Evolutionary conservation across 2,888 invertebrate species (phyloP), one percentile per base, ranked within the genome.

Genomic region (Agrochola litura): DNA sequence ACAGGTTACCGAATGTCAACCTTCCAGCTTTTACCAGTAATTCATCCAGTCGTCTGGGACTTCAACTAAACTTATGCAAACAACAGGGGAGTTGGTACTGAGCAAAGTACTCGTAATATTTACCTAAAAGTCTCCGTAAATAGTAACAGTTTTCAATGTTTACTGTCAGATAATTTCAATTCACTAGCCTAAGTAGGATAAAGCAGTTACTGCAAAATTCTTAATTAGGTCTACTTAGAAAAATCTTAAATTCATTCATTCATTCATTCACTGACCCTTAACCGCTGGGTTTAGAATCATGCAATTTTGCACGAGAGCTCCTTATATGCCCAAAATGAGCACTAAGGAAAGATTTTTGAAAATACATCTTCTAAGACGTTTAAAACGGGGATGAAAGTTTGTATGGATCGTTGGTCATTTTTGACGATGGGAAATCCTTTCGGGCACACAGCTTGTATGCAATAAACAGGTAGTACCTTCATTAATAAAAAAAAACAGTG

Each of bases 31-130:
- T 61, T 56, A 54, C 9, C 25, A 60, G 58, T 60, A 19, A 79
- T 64, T n/a, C 30, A 49, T 14, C 6, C 41, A 56, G 58, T 65
- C 41, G 30, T 56, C 81, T 80, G 61, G 16, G 49, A 66, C n/a
- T 61, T 54, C 10, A 56, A 61, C 19, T 43, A 52, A 37, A 65
- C 16, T 46, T 49, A 73, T 54, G 10, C 25, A 60, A 66, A 66
- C 25, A 73, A 49, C 60, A 19, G 9, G 9, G 37, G 22, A 58
- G 4, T 43, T 9, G 14, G 37, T 64, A 54, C 43, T 19, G n/a
- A 61, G 10, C 73, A 60, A 65, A 56, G 10, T 12, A 37, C 37
- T 1, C 3, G 3, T 37, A 49, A 78, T 60, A 63, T 6, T 1
- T 46, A 30, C 30, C 67, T 16, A 46, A 52, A 60, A 61, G 25